Conservation (phyloP, 2,888 invertebrate genomes). For the Amaurobius ferox region DNA sequence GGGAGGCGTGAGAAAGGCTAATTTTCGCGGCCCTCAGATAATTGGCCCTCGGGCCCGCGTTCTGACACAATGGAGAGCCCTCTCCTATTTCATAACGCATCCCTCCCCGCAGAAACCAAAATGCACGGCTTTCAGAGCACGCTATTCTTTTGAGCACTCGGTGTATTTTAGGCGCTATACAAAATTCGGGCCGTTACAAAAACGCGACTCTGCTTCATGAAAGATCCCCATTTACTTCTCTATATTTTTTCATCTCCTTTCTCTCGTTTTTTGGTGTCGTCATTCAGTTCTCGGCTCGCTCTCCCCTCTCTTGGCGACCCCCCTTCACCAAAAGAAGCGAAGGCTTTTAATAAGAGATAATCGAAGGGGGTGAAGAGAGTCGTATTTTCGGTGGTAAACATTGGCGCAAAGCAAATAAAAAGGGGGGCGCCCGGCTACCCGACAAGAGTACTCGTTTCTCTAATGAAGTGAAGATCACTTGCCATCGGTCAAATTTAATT, state of each 20-base stretch:
- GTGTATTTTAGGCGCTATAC: slow-evolving; percentile 6
- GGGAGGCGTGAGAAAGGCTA: slow-evolving; percentile 69
- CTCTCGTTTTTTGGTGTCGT: neutral
- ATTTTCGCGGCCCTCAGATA: slow-evolving; percentile 37
- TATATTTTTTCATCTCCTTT: neutral
- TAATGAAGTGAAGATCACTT: slow-evolving; percentile 67
- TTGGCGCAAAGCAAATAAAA: slow-evolving; percentile 63
- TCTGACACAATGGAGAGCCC: slow-evolving; percentile 17
- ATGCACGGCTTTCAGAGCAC: slow-evolving; percentile 21
- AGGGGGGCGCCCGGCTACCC: slow-evolving; percentile 7
- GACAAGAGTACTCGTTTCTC: slow-evolving; percentile 4
- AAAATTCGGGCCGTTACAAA: slow-evolving; percentile 43
- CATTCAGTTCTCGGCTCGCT: neutral
- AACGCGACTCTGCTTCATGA: slow-evolving; percentile 41
- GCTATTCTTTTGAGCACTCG: neutral
- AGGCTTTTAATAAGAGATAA: slow-evolving; percentile 54
- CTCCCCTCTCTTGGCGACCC: neutral
- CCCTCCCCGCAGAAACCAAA: neutral
- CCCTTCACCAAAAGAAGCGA: neutral
- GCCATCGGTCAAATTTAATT: slow-evolving; percentile 71
- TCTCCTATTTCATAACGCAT: slow-evolving; percentile 10
- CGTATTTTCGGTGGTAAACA: slow-evolving; percentile 70
- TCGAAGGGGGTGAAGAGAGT: slow-evolving; percentile 39
- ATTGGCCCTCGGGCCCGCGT: slow-evolving; percentile 42
- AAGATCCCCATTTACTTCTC: slow-evolving; percentile 36